Base-by-base conservation (phyloP, 2,888 invertebrate genomes). In the Watsonalla binaria region DNA sequence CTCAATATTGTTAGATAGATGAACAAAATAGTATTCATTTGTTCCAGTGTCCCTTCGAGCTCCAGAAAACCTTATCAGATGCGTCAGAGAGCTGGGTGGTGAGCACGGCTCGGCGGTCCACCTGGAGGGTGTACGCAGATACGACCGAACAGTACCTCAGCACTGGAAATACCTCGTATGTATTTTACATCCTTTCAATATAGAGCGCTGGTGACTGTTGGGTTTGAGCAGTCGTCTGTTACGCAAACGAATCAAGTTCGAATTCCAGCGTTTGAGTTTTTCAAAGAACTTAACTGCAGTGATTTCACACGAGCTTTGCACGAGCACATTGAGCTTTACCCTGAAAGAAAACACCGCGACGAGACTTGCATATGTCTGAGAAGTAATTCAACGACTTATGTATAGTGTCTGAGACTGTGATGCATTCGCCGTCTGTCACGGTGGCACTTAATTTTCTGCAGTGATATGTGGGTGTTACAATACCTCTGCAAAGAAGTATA, bases 31-130 rank as follows among this genome's bases (percentile, higher is more conserved):
- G 6, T 54, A n/a, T 53, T 35, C 52, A 37, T 13, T 57, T 55
- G 54, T 78, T 74, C 34, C 77, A 95, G 94, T 95, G 95, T 69
- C 94, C 95, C 0, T 94, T 92, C 68, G 90, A 91, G 57, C 91
- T 91, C 61, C 83, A 92, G 63, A 86, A 88, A 68, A 72, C 67
- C 33, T 63, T 92, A 54, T 52, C 68, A n/a, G 71, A 73, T 0
- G 82, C 78, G 0, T 53, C 65, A 0, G 81, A 84, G 51, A 65
- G 76, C 47, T 80, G 93, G 73, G 91, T 84, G 63, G 78, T 92
- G 13, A 86, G 85, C 66, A 93, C 93, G 0, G 87, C 92, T 0
- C 88, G 90, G 39, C 80, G 86, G 0, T 72, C 92, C 46, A 91
- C 90, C 49, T 93, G 93, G 88, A 86, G 94, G 68, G 81, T 94